Base-by-base conservation (phyloP, 1,140 invertebrate genomes). In the Brachionus angularis region DNA sequence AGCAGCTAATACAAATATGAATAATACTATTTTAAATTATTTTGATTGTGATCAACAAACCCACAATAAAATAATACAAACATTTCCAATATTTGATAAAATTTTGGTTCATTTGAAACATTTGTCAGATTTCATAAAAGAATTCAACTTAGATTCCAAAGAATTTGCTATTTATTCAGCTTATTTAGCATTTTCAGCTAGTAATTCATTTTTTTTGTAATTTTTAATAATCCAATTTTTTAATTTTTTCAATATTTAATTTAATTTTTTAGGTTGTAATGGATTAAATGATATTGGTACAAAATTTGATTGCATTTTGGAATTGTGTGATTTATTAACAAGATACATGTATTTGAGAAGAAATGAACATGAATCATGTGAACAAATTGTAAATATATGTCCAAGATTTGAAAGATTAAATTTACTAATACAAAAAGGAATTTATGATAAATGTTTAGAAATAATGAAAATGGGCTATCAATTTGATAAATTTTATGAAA, bases 321-420 rank as follows among this genome's bases (percentile, higher is more conserved):
- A 67, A 47, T 16, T 67, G n/a, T 46, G 42, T 34, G 18, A 50
- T 46, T 39, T 42, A 23, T 23, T 67, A 14, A 50, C 39, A 12
- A 46, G 36, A 67, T 67, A 67, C 42, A 67, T 67, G 62, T 50
- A 47, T 50, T 31, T 50, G 12, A 46, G 62, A 50, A 18, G 62
- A 33, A 67, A 47, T 67, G 62, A 67, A 29, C 34, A 67, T 47
- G 62, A 67, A 36, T 47, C 62, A 33, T 34, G 62, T 67, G 62
- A 67, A 16, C 25, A 36, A 18, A 25, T 67, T 12, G 31, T 67
- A 0, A 67, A 50, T 27, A 18, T 67, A 16, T 12, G 25, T 21
- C 47, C 47, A 7, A 67, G 34, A 67, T 47, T 67, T 34, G 62
- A 67, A 47, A 67, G 31, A 34, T 23, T 67, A 0, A 67, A 67